Percentiles rank a stretch among this genome's conserved stretches.
These are phyloP conservation scores for Percopsis omiscomaycus DNA, from an alignment of 2,797 vertebrate species.

Conservation along the genomic window DNA sequence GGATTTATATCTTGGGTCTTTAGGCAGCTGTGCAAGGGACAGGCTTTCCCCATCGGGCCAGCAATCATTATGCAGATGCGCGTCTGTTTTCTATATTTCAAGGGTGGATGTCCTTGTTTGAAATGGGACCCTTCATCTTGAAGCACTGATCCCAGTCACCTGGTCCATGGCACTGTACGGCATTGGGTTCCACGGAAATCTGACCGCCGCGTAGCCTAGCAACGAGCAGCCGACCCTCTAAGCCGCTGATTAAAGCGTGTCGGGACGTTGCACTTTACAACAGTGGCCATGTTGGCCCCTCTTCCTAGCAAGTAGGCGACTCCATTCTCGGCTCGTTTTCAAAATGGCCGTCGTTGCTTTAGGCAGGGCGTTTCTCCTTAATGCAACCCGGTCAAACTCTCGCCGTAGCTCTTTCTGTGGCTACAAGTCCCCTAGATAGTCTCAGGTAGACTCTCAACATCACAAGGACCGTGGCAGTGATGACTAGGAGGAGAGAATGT, in stretches of 20 bases:
- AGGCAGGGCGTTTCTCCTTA: slow-evolving; percentile 23
- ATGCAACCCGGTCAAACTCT: slow-evolving; percentile 20
- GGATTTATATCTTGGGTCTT: slow-evolving; percentile 31
- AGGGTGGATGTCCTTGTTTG: background rate
- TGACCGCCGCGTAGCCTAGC: slow-evolving; percentile 12
- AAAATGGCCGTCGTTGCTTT: background rate
- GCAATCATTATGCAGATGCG: slow-evolving; percentile 27
- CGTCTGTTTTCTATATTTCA: slow-evolving; percentile 13
- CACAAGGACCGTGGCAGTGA: slow-evolving; percentile 49
- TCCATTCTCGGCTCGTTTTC: background rate
- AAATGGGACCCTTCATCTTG: slow-evolving; percentile 17
- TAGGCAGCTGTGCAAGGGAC: background rate
- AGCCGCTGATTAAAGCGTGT: slow-evolving; percentile 20
- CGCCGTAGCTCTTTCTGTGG: slow-evolving; percentile 38
- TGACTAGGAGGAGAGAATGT: slow-evolving; percentile 44
- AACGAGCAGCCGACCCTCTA: slow-evolving; percentile 10
- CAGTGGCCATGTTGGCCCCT: slow-evolving; percentile 18
- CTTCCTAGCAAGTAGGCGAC: background rate
- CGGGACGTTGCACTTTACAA: slow-evolving; percentile 24
- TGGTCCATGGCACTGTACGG: slow-evolving; percentile 25
- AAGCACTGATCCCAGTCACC: slow-evolving; percentile 32
- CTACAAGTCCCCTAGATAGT: slow-evolving; percentile 56
- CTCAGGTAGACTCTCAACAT: slow-evolving; percentile 77
- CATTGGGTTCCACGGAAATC: slow-evolving; percentile 24
- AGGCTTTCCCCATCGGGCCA: slow-evolving; percentile 30